Base-by-base conservation (phyloP, 2,888 invertebrate species). In the Yponomeuta malinellus region DNA sequence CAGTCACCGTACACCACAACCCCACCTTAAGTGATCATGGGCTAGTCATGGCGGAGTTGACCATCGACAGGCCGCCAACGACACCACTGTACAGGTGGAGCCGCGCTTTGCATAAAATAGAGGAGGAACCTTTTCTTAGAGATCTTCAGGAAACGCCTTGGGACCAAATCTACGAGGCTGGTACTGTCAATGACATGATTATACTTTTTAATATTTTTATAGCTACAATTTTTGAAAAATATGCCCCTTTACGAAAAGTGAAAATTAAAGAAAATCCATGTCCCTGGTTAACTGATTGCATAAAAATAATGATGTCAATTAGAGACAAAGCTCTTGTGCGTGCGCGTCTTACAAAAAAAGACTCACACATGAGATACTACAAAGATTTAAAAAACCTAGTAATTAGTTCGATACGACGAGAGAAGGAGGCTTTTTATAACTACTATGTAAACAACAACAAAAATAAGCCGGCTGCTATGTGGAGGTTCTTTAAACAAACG, bases 361-460 rank as follows among this genome's bases (percentile, higher is more conserved):
- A 64, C 3, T 37, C 33, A 12, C 70, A 70, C 63, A 8, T 37
- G 10, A 23, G 29, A 70, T 64, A 70, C 6, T 70, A 64, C 23
- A 70, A 43, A 37, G 64, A 63, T 37, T 43, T 68, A 4, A 29
- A 52, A n/a, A 67, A 66, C 52, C 15, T 71, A 1, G 67, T 67
- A 15, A 71, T n/a, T 3, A 68, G 48, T 33, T n/a, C 69, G 5
- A 64, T 70, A 5, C 23, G 23, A 33, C 12, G 33, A 33, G 70
- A 70, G 63, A 70, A 63, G n/a, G 15, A 8, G 4, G 70, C 64
- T 10, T 70, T 71, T n/a, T 71, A 67, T 33, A 67, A n/a, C 9
- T 33, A 70, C 15, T 70, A 63, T 43, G 43, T 63, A 9, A 33
- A 52, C 10, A 37, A 33, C 15, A 67, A 37, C 67, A 37, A 59